Conservation (phyloP, 2,888 invertebrate species). For the Autographa gamma region DNA sequence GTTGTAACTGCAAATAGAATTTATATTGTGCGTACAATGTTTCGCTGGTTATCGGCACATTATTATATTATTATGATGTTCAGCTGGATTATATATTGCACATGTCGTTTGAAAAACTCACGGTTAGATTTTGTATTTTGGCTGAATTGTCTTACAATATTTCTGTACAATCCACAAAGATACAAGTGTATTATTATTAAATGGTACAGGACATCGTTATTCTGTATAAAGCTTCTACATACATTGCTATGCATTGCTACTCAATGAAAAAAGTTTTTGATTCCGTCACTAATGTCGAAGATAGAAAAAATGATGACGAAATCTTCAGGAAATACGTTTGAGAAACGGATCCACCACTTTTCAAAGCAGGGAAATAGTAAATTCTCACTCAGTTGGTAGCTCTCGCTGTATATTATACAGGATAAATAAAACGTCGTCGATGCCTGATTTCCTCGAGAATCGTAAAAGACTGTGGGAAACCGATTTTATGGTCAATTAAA, state of each 20-base stretch:
- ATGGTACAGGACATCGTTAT: not conserved
- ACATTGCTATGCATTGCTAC: no score
- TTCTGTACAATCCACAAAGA: not conserved
- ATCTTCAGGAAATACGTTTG: not conserved
- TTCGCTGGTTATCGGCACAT: not conserved
- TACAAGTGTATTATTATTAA: not conserved
- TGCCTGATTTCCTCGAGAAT: constrained; percentile 23
- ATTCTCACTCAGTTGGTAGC: not conserved
- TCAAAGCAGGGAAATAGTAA: not conserved
- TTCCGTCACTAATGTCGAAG: not conserved
- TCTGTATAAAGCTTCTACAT: no score
- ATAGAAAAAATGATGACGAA: not conserved
- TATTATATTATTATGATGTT: constrained; percentile 1
- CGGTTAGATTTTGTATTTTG: no score
- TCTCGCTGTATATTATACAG: not conserved
- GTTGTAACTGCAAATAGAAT: constrained; percentile 16
- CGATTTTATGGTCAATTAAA: constrained; percentile 43
- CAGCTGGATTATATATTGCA: not conserved
- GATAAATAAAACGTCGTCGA: constrained; percentile 3
- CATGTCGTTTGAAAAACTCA: not conserved
- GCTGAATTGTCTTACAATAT: not conserved
- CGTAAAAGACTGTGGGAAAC: constrained; percentile 30
- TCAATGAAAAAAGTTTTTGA: not conserved
- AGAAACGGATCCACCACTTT: not conserved
- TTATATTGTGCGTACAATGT: constrained; percentile 5